Conservation (phyloP, 35 echinoderm and acorn worm species). For the Apostichopus californicus region DNA sequence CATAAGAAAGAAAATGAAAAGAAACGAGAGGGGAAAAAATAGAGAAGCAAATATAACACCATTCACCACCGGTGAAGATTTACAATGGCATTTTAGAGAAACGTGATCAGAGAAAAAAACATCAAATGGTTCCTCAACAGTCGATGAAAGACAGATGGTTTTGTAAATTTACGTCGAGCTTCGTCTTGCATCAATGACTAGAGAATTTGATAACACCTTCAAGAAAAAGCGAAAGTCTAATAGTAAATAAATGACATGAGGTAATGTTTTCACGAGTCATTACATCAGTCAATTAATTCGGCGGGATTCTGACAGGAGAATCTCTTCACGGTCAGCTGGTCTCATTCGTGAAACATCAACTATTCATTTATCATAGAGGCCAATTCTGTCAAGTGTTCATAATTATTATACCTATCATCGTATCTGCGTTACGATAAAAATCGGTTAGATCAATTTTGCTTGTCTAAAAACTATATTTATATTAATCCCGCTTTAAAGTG, state of each 20-base stretch:
- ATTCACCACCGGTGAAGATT: too few relatives aligned
- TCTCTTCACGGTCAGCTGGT: not conserved
- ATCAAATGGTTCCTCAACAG: not conserved
- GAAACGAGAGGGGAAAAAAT: too few relatives aligned
- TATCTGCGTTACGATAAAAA: too few relatives aligned
- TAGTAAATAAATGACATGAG: not conserved
- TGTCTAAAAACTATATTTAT: too few relatives aligned
- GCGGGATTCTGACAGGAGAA: not conserved
- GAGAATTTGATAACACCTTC: not conserved
- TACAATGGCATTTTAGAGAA: not conserved
- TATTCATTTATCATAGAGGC: not conserved
- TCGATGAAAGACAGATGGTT: not conserved
- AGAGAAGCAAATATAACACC: too few relatives aligned
- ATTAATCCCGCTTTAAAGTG: too few relatives aligned
- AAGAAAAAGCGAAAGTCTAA: not conserved
- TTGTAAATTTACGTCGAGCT: not conserved
- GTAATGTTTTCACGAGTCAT: slow-evolving; percentile 1
- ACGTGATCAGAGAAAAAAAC: not conserved
- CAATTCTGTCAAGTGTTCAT: not conserved
- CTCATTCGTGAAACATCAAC: not conserved
- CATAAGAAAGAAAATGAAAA: too few relatives aligned
- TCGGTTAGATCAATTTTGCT: too few relatives aligned
- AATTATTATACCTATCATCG: too few relatives aligned
- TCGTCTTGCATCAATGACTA: not conserved
- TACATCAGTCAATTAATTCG: not conserved